These are phyloP conservation scores for Dolichallabes microphthalmus DNA, from an alignment of 2,113 vertebrate genomes.

Conservation along the genomic window DNA sequence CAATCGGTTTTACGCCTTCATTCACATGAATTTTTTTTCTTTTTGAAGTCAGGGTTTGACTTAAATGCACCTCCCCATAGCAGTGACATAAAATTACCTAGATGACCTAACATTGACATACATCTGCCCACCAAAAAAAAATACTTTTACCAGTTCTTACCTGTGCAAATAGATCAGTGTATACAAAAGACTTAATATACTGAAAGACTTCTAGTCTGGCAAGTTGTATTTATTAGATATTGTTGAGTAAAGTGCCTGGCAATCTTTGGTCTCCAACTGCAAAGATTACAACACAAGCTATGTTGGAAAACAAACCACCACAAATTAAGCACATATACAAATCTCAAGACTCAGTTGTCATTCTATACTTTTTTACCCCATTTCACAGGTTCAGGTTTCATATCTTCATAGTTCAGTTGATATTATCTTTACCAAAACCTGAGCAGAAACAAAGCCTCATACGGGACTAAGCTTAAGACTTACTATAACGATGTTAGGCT, in stretches of 20 bases:
- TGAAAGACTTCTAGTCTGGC: not conserved
- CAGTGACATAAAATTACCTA: not conserved
- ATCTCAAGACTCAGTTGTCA: slow-evolving; percentile 5
- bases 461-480: slow-evolving; percentile 54
- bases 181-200: not conserved
- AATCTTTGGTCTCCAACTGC: slow-evolving; percentile 68
- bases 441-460: slow-evolving; percentile 62
- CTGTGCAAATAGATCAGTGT: not conserved
- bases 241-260: slow-evolving; percentile 59
- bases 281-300: slow-evolving; percentile 47
- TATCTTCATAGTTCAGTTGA: slow-evolving; percentile 39
- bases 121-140: not conserved
- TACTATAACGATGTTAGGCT: slow-evolving; percentile 42
- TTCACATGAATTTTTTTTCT: too few species aligned
- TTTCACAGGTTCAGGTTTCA: slow-evolving; percentile 49
- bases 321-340: not conserved
- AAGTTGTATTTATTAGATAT: slow-evolving; percentile 3
- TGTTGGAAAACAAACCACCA: slow-evolving; percentile 42
- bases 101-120: not conserved
- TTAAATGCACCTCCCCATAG: too few species aligned
- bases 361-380: not conserved
- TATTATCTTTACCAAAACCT: slow-evolving; percentile 63
- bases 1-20: too few species aligned
- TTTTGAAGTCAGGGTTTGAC: too few species aligned
- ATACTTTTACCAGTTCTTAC: not conserved